Evolutionary conservation across 2,113 vertebrate species (phyloP), one percentile per base, ranked within the genome.

Genomic region (Bubo scandiacus): DNA sequence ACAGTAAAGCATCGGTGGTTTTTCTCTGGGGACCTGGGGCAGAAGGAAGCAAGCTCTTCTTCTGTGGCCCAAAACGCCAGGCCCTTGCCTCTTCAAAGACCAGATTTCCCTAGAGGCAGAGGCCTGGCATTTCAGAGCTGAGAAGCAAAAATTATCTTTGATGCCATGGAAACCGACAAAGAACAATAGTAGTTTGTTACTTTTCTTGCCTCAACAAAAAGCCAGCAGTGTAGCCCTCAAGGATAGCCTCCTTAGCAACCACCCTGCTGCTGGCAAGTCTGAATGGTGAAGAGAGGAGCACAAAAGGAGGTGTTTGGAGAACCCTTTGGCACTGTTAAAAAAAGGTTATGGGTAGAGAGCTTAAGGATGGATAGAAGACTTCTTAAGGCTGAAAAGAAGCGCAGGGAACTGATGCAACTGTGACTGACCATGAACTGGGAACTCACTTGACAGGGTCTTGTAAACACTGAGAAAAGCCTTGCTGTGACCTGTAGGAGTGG

Each of bases 91-190:
- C 25, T 68, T 80, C 0, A 4, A 87, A 91, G 71, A 34, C 52
- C 21, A 70, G 16, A n/a, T 72, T 79, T 94, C 43, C 21, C 13
- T 57, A 34, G 81, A 75, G 58, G 36, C 2, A 3, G 8, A 91
- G 73, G 62, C 58, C 43, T 81, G 66, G 34, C 5, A 2, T 86
- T 92, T 88, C 58, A 66, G 58, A 87, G 27, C 67, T 51, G 71
- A 54, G 67, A 78, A 92, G 63, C 38, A 92, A 90, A 73, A 92
- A 71, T 67, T 57, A 6, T 70, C 79, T 92, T 92, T 58, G 88
- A 80, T 86, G 85, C 81, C 75, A 34, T 92, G 90, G 92, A 93
- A 95, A 95, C 92, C 63, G 88, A 66, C 23, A 68, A 95, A 93
- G 75, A 93, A 63, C 58, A 66, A 20, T 25, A 73, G 26, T 58